phyloP scores from a whole-genome alignment of 2,113 vertebrate species.

The Macrotus californicus region DNA sequence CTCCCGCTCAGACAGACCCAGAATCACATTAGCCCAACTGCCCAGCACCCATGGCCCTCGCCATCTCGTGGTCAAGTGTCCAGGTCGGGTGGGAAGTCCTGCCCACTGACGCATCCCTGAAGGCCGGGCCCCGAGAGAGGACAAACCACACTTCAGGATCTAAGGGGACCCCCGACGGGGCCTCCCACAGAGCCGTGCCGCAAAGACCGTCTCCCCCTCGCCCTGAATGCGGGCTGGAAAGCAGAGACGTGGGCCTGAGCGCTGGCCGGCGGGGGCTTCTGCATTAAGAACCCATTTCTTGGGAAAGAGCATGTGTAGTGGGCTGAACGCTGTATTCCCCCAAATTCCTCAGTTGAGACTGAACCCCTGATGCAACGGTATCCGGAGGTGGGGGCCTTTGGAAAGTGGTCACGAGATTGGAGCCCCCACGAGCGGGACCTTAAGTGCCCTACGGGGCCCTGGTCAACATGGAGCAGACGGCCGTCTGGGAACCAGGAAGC shows the following conservation, averaged over 20 bases:
- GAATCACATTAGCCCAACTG: background rate
- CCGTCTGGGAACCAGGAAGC: background rate
- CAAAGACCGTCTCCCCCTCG: background rate
- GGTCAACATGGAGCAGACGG: background rate
- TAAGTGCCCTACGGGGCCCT: background rate
- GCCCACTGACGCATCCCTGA: background rate
- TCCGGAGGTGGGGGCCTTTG: background rate
- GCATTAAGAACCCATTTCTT: too few species aligned
- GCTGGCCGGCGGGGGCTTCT: background rate
- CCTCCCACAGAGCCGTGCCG: background rate
- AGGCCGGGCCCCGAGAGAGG: background rate
- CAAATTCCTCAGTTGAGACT: background rate
- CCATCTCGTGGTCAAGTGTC: too few species aligned
- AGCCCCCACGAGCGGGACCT: background rate
- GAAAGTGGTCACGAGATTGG: background rate
- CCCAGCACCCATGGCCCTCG: background rate
- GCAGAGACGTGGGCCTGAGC: background rate
- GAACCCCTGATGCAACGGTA: background rate
- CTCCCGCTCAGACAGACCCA: background rate
- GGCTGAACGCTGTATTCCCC: background rate
- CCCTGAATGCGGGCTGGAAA: background rate
- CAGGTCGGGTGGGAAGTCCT: background rate
- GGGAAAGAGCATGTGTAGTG: background rate
- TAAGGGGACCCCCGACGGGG: background rate
- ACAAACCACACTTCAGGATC: background rate